Conservation (phyloP, 2,888 invertebrate genomes). For the Orchesellides sinensis region DNA sequence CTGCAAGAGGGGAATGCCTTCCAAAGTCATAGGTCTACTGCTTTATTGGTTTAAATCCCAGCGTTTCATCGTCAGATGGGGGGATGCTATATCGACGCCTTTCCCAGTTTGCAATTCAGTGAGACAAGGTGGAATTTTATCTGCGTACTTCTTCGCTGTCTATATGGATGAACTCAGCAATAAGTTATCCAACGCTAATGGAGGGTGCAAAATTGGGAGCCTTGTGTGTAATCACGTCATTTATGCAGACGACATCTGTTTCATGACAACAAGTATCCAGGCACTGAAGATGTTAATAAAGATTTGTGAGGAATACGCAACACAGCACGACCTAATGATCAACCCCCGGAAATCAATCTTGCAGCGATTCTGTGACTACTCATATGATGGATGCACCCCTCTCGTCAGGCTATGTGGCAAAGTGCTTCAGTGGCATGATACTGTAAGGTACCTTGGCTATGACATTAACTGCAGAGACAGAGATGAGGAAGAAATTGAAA, state of each 20-base stretch:
- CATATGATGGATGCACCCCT: background rate
- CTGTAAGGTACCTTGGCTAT: slow-evolving; percentile 2
- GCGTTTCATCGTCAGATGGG: slow-evolving; percentile 5
- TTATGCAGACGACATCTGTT: slow-evolving; percentile 2
- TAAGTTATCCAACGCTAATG: background rate
- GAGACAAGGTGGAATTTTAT: slow-evolving; percentile 21
- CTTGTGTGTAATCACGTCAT: background rate
- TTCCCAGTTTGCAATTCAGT: slow-evolving; percentile 13
- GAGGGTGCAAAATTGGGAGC: background rate
- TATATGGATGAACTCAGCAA: background rate
- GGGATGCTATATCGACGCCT: background rate
- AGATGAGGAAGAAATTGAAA: background rate
- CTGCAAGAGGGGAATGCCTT: background rate
- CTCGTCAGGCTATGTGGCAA: background rate
- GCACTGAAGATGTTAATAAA: background rate
- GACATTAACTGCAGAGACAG: background rate
- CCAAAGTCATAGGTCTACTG: background rate
- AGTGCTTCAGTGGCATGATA: background rate
- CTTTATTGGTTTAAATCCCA: background rate
- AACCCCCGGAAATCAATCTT: slow-evolving; percentile 8
- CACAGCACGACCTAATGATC: background rate
- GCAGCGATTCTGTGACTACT: background rate
- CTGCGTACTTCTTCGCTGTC: slow-evolving; percentile 15
- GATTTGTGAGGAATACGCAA: slow-evolving; percentile 4
- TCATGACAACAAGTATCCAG: background rate